Evolutionary conservation across 2,888 invertebrate species (phyloP).

Genomic region (Agriopis aurantiaria): DNA sequence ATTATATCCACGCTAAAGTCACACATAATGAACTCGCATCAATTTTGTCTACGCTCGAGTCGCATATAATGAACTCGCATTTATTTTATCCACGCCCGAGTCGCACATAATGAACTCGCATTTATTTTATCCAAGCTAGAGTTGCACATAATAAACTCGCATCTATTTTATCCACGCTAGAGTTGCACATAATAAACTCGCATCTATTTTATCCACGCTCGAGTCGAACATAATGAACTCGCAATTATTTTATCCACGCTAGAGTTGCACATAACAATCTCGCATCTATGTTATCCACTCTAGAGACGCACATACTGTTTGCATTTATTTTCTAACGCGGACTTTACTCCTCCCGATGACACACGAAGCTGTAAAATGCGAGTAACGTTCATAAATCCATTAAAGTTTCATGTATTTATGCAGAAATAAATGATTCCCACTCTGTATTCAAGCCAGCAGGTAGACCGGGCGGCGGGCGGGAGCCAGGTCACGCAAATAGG

Average conservation of each 20-base stretch:
- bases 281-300: too few relatives aligned
- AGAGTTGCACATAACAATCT: too few relatives aligned
- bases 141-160: background rate
- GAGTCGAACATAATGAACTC: too few relatives aligned
- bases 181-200: background rate
- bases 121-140: background rate
- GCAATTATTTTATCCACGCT: too few relatives aligned
- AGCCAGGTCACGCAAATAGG: constrained; percentile 75
- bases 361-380: constrained; percentile 22
- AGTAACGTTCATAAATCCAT: constrained; percentile 35
- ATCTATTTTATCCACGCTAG: background rate
- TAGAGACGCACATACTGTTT: background rate
- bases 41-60: too few relatives aligned
- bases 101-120: too few relatives aligned
- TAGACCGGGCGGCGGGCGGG: constrained; percentile 50
- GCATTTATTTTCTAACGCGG: constrained; percentile 5
- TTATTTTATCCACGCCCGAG: too few relatives aligned
- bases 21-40: too few relatives aligned
- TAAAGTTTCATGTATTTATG: constrained; percentile 39
- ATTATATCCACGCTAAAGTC: too few relatives aligned
- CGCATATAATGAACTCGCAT: too few relatives aligned
- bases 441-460: constrained; percentile 45
- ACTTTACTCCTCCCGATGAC: constrained; percentile 20
- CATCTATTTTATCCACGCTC: background rate
- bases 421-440: constrained; percentile 43